Conservation (phyloP, 2,797 vertebrate species). For the Hypotaenidia philippensis region DNA sequence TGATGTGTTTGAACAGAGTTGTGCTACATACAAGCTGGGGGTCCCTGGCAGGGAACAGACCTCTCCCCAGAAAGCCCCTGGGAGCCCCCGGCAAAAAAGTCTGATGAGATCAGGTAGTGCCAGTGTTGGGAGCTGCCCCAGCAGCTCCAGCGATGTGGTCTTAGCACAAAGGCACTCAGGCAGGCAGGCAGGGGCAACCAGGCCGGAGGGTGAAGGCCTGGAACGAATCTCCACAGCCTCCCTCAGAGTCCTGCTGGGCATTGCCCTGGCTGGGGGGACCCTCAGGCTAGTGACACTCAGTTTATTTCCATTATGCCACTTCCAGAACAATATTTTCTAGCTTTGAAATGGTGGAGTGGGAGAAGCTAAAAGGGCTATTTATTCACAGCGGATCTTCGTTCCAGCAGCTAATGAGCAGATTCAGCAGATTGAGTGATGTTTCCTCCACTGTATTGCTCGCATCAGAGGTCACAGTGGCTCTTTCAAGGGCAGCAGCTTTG, state of each 20-base stretch:
- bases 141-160: accelerated
- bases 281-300: not conserved
- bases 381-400: constrained; percentile 14
- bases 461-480: not conserved
- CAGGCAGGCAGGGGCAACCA: not conserved
- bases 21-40: not conserved
- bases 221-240: not conserved
- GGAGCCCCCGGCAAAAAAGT: not conserved
- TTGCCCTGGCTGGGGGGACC: not conserved
- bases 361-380: not conserved
- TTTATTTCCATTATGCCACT: not conserved
- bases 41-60: not conserved
- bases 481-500: not conserved
- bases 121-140: not conserved
- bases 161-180: not conserved
- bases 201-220: not conserved
- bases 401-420: constrained; percentile 26
- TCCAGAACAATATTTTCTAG: constrained; percentile 1
- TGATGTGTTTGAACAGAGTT: not conserved
- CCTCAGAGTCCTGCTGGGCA: not conserved
- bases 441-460: not conserved
- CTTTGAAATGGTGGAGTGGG: not conserved
- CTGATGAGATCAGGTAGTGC: not conserved
- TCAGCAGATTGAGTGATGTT: not conserved
- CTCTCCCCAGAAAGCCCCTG: not conserved